These are phyloP conservation scores for Vanessa atalanta DNA, from an alignment of 1,140 invertebrate species.

Conservation along the genomic window DNA sequence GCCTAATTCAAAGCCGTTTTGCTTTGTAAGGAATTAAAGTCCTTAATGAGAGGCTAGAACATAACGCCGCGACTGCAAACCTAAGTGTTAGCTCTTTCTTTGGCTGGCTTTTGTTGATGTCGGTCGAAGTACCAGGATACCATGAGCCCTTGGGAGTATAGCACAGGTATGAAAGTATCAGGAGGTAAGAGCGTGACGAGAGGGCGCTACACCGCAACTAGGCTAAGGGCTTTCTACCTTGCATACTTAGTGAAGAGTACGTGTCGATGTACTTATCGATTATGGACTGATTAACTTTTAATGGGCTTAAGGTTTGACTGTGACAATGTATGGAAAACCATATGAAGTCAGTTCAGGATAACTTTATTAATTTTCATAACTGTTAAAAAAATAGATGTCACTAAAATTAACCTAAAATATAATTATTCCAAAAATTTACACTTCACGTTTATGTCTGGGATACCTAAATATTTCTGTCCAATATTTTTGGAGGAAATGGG, in stretches of 20 bases:
- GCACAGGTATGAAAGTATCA: constrained; percentile 50
- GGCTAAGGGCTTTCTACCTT: constrained; percentile 68
- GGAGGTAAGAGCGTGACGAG: constrained; percentile 45
- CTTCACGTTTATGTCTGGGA: too few relatives aligned
- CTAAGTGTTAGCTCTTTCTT: constrained; percentile 34
- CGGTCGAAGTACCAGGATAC: constrained; percentile 38
- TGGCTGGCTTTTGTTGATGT: constrained; percentile 35
- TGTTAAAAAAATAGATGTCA: too few relatives aligned
- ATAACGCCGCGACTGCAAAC: constrained; percentile 35
- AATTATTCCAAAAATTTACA: too few relatives aligned
- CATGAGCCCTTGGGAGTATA: constrained; percentile 35
- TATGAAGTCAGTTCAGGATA: neutral
- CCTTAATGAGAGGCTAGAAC: constrained; percentile 39
- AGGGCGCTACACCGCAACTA: constrained; percentile 57
- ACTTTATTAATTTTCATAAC: too few relatives aligned
- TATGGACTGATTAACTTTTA: constrained; percentile 27
- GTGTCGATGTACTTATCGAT: constrained; percentile 46
- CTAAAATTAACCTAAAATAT: too few relatives aligned
- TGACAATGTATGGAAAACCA: neutral
- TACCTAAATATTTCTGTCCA: too few relatives aligned
- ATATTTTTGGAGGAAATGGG: too few relatives aligned
- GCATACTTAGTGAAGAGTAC: constrained; percentile 46
- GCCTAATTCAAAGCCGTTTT: constrained; percentile 28
- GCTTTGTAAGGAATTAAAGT: constrained; percentile 41
- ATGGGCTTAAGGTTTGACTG: neutral